Base-by-base conservation (phyloP, 1,140 invertebrate species). In the Chrysopa pallens region DNA sequence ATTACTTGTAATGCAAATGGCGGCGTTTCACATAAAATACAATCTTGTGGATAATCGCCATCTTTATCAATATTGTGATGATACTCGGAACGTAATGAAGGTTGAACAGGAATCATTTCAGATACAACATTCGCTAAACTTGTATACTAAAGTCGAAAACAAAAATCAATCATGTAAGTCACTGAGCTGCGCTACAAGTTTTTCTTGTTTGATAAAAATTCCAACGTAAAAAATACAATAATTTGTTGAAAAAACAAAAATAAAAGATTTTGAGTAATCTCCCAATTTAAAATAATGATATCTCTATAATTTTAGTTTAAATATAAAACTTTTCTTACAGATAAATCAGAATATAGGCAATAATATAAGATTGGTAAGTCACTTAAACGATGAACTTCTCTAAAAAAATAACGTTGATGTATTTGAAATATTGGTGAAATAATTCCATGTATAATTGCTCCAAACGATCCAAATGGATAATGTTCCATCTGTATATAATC, bases 351-450 rank as follows among this genome's bases (percentile, higher is more conserved):
- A 23, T 66, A 66, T 5, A 75, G 51, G 6, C 62, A 60, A 42
- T 69, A 64, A 52, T 66, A 75, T 3, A 69, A 48, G 11, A 56
- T 54, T 4, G 54, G 47, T 36, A 53, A 58, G 8, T 57, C 55
- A 0, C 60, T 66, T 5, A 68, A 54, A 5, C 72, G 57, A 37
- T 73, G 54, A 3, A 76, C 33, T 44, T 78, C 73, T n/a, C 70
- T 64, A 40, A 78, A 52, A 46, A 72, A 74, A 58, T 67, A 66
- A 46, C 68, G 69, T 0, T 64, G 59, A 44, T 72, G 62, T 27
- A 62, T 61, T 29, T 65, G 61, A 48, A 78, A 73, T 11, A 72
- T 65, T 9, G 76, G 74, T 39, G 67, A 66, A 4, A 74, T 41
- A 14, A 65, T 57, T 48, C 72, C 65, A 46, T 73, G 67, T n/a